Evolutionary conservation across 1,140 invertebrate species (phyloP), one percentile per base, ranked within the genome.

Genomic region (Drosophila tropicalis): DNA sequence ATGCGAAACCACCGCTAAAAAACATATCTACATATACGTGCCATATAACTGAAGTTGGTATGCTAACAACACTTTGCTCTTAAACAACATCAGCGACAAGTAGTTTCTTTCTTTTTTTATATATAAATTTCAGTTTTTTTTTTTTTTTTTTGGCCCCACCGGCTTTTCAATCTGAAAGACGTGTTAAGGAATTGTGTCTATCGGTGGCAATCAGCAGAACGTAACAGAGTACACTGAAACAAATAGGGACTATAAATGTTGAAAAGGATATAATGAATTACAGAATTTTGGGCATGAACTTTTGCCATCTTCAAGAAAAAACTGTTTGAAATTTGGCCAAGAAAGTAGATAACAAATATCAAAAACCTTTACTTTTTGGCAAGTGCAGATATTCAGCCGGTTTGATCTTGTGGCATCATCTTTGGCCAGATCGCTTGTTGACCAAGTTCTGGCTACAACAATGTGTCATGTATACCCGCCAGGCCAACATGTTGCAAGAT

Each of bases 11-110:
- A 86, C 83, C 83, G 83, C 79, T 87, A 86, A 79, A 60, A 71
- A 63, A 65, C 47, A 39, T 55, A 76, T 54, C 56, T 64, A 80
- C 68, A 36, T 64, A 80, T 72, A 36, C 34, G 79, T 72, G 61
- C 47, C 47, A 63, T 73, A 81, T 62, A 80, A 69, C 79, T 62
- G 72, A 51, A 62, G 70, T 40, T 54, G 72, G 55, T 40, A 44
- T 70, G 54, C 72, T 86, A 83, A 86, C 83, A 86, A 87, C 83
- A 86, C 70, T 86, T 83, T 86, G 83, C 83, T 86, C 83, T 86
- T 86, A 86, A 83, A 84, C 79, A 67, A 83, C 73, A 54, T 61
- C 62, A 40, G 62, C 51, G 47, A 66, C 66, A 63, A 67, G 36
- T 40, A 60, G 34, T 34, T 67, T 62, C 67, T 62, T 66, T 61